A percentile compares a stretch with the other conserved stretches of the same genome.
Evolutionary conservation across 2,888 invertebrate species (phyloP).

Genomic region (Portevinia maculata): DNA sequence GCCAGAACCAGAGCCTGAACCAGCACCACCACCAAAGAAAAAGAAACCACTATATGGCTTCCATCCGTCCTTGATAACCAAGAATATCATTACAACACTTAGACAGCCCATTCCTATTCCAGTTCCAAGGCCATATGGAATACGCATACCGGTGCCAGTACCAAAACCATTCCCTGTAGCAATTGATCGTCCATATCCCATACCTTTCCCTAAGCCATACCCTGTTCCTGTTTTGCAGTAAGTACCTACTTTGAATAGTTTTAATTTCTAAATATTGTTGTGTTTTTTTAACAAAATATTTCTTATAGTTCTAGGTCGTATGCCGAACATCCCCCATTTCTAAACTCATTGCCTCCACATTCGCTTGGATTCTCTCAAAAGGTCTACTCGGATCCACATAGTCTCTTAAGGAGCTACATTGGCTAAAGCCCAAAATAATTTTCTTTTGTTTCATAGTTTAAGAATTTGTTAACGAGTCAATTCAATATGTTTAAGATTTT

Average conservation of each 20-base stretch:
- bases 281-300: background rate
- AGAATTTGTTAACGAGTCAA: conserved; percentile 33
- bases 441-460: background rate
- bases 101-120: conserved; percentile 58
- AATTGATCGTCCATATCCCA: conserved; percentile 36
- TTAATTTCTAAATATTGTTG: background rate
- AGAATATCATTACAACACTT: conserved; percentile 48
- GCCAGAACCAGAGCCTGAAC: conserved; percentile 67
- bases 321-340: conserved; percentile 42
- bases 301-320: conserved; percentile 38
- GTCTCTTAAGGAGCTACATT: conserved; percentile 57
- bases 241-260: background rate
- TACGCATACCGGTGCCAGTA: conserved; percentile 54
- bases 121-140: conserved; percentile 48
- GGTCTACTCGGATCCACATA: conserved; percentile 39
- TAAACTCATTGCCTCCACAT: conserved; percentile 42
- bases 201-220: conserved; percentile 45
- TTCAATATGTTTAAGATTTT: conserved; percentile 50
- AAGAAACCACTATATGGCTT: conserved; percentile 32
- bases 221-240: conserved; percentile 23
- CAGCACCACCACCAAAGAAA: conserved; percentile 71
- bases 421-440: conserved; percentile 24
- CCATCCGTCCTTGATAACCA: conserved; percentile 36
- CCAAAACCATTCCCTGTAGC: conserved; percentile 52
- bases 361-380: conserved; percentile 35